A percentile compares a stretch with the other conserved stretches of the same genome.
Evolutionary conservation across 2,888 invertebrate species (phyloP).

Genomic region (Callimorpha dominula): DNA sequence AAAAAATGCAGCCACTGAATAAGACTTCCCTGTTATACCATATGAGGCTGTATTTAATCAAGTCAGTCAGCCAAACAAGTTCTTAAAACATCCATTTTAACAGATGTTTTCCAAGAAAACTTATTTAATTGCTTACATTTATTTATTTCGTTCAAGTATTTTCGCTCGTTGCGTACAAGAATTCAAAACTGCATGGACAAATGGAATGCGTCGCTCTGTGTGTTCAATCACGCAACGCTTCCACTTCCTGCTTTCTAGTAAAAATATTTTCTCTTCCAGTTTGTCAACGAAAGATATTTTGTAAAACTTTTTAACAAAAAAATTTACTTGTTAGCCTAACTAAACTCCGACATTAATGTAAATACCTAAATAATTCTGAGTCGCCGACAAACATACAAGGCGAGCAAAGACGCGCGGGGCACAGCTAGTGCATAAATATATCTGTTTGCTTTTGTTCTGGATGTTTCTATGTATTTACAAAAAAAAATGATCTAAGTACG

Average conservation of each 20-base stretch:
- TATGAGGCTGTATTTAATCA: background rate
- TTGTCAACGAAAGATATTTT: background rate
- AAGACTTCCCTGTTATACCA: background rate
- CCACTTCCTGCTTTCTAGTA: conserved; percentile 1
- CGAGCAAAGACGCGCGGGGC: too few species aligned
- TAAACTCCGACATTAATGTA: too few species aligned
- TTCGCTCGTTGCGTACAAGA: background rate
- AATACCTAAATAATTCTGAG: too few species aligned
- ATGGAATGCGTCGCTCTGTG: background rate
- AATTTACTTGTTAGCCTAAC: too few species aligned
- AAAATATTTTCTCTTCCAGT: background rate
- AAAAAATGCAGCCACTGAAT: background rate
- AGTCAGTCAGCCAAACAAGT: background rate
- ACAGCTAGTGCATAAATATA: too few species aligned
- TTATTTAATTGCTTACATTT: background rate
- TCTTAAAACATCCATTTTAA: background rate
- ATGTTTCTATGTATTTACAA: too few species aligned
- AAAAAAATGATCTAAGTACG: too few species aligned
- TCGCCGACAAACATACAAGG: too few species aligned
- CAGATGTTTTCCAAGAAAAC: background rate
- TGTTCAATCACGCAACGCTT: background rate
- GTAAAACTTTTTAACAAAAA: too few species aligned
- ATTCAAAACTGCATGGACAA: background rate
- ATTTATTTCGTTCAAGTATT: background rate
- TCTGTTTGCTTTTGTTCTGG: too few species aligned